These are phyloP conservation scores for Podarcis cretensis DNA, from an alignment of 2,113 vertebrate species.

Conservation along the genomic window DNA sequence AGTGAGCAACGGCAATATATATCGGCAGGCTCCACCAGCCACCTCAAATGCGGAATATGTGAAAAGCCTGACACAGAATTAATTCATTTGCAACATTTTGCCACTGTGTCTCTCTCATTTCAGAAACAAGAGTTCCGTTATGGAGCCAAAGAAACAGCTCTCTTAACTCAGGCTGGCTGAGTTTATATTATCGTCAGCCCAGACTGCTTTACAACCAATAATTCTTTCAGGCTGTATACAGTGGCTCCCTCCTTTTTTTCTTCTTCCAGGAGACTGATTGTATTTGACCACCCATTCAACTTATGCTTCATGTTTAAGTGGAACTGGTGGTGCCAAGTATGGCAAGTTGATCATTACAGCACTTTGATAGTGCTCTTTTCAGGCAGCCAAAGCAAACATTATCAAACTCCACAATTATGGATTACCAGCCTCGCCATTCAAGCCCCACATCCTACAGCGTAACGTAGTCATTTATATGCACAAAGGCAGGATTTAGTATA, in stretches of 20 bases:
- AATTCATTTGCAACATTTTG: slow-evolving; percentile 34
- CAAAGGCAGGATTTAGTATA: slow-evolving; percentile 61
- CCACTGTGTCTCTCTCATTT: slow-evolving; percentile 40
- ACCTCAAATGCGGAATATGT: background rate
- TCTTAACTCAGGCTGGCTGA: slow-evolving; percentile 33
- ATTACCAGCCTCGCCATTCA: slow-evolving; percentile 53
- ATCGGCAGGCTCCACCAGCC: background rate
- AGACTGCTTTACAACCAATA: slow-evolving; percentile 61
- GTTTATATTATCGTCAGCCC: slow-evolving; percentile 50
- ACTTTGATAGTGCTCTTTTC: slow-evolving; percentile 63
- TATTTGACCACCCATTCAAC: slow-evolving; percentile 54
- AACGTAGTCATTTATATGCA: slow-evolving; percentile 62
- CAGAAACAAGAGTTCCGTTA: slow-evolving; percentile 53
- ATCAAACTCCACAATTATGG: slow-evolving; percentile 60
- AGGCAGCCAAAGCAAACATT: slow-evolving; percentile 57
- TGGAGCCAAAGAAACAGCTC: slow-evolving; percentile 44
- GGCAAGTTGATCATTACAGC: slow-evolving; percentile 54
- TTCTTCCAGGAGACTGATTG: slow-evolving; percentile 44
- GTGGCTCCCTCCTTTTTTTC: slow-evolving; percentile 27
- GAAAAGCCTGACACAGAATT: slow-evolving; percentile 5
- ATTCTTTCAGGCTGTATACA: slow-evolving; percentile 54
- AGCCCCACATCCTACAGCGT: slow-evolving; percentile 53
- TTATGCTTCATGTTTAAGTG: slow-evolving; percentile 26
- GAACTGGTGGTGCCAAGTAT: slow-evolving; percentile 42
- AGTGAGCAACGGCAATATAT: background rate